Evolutionary conservation across 2,888 invertebrate genomes (phyloP).

Genomic region (Polyommatus iphigenia): DNA sequence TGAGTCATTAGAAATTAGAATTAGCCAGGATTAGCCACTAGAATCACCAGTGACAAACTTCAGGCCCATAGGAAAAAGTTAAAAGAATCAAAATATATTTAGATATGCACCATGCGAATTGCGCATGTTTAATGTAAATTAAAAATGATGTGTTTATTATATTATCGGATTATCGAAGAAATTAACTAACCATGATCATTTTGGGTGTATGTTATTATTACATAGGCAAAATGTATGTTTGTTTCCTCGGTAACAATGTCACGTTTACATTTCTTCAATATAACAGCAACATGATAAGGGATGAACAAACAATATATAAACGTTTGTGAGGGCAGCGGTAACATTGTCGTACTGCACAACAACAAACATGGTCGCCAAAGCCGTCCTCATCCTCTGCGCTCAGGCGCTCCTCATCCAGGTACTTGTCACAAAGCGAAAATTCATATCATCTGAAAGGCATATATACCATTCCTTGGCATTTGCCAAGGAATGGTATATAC

Average conservation of each 20-base stretch:
- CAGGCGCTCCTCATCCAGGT: slow-evolving; percentile 46
- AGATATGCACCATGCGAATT: no score
- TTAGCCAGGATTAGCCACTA: neutral
- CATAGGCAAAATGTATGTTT: neutral
- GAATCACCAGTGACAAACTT: no score
- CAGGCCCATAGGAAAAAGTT: no score
- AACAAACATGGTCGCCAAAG: slow-evolving; percentile 47
- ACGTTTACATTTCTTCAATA: slow-evolving; percentile 19
- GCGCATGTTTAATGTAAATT: no score
- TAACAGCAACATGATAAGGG: neutral
- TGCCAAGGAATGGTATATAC: no score
- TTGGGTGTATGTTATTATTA: neutral
- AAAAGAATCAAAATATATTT: no score
- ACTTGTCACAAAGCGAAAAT: neutral
- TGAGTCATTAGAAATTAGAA: neutral
- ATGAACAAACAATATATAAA: slow-evolving; percentile 15
- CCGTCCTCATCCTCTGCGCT: slow-evolving; percentile 47
- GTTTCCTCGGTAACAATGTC: slow-evolving; percentile 12
- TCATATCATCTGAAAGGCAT: no score
- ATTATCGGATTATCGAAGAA: no score
- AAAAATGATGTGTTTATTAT: no score
- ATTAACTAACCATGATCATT: no score
- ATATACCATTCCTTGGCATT: no score
- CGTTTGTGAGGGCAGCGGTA: neutral
- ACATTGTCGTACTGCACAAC: neutral